Percentiles rank a stretch among this genome's conserved stretches.
Evolutionary conservation across 2,888 invertebrate genomes (phyloP).

Genomic region (Rosalia funebris): DNA sequence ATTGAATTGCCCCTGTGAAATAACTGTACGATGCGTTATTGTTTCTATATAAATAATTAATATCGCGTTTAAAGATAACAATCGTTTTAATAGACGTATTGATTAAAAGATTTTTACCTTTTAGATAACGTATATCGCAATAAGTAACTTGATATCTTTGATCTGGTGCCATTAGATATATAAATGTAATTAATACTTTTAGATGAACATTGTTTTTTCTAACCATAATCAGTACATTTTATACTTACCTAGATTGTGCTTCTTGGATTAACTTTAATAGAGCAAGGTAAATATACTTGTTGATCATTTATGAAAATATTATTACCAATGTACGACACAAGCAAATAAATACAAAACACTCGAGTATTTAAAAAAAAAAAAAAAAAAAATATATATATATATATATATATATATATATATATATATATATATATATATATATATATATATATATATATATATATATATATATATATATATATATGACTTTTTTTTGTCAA

Average conservation of each 20-base stretch:
- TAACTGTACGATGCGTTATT: neutral
- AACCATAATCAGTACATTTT: too few relatives aligned
- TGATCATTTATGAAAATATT: too few relatives aligned
- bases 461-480: too few relatives aligned
- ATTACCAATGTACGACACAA: too few relatives aligned
- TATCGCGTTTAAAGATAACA: neutral
- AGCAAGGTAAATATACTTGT: neutral
- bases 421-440: too few relatives aligned
- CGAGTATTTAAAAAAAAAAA: too few relatives aligned
- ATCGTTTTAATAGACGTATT: conserved; percentile 5
- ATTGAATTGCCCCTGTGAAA: too few relatives aligned
- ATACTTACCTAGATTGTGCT: neutral
- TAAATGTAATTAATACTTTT: conserved; percentile 1
- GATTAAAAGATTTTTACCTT: conserved; percentile 8
- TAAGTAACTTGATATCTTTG: conserved; percentile 12
- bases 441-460: too few relatives aligned
- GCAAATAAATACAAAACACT: too few relatives aligned
- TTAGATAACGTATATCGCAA: conserved; percentile 10
- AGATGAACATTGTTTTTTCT: neutral
- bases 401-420: too few relatives aligned
- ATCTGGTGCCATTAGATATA: conserved; percentile 1
- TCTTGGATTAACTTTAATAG: neutral
- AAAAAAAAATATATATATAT: too few relatives aligned
- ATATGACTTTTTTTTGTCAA: too few relatives aligned
- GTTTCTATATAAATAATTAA: neutral